These are phyloP conservation scores for Sesia bembeciformis DNA, from an alignment of 2,888 invertebrate genomes.

Conservation along the genomic window DNA sequence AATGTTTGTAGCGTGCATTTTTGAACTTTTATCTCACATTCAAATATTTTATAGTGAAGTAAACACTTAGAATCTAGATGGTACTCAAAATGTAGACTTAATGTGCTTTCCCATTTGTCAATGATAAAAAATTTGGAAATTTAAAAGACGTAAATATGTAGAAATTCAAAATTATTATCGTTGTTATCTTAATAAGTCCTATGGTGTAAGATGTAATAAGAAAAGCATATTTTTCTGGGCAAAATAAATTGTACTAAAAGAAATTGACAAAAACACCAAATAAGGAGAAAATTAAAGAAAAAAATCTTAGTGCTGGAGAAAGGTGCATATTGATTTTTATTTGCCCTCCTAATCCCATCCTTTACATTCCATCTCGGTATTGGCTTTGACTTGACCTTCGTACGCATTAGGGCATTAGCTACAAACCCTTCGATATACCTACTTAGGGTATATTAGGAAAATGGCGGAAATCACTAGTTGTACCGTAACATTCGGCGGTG, in stretches of 20 bases:
- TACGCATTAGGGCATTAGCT: too few species aligned
- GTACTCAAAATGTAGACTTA: constrained; percentile 13
- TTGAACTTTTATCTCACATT: constrained; percentile 3
- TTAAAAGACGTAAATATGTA: constrained; percentile 36
- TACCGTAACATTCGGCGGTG: too few species aligned
- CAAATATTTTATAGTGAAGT: not conserved
- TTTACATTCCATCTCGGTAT: constrained; percentile 14
- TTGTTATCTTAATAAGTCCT: constrained; percentile 45
- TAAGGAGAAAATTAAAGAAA: constrained; percentile 29
- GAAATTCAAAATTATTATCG: constrained; percentile 30
- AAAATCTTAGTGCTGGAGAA: constrained; percentile 40
- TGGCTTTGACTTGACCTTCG: not conserved
- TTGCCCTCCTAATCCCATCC: constrained; percentile 23
- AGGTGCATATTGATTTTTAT: constrained; percentile 59
- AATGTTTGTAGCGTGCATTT: constrained; percentile 1
- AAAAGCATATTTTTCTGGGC: constrained; percentile 48
- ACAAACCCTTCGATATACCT: too few species aligned
- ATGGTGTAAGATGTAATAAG: constrained; percentile 41
- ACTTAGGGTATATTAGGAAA: too few species aligned
- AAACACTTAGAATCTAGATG: constrained; percentile 5
- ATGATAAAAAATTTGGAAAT: constrained; percentile 26
- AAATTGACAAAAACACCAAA: constrained; percentile 34
- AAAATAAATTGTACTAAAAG: constrained; percentile 34
- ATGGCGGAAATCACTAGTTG: too few species aligned
- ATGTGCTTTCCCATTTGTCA: constrained; percentile 16